Evolutionary conservation across 2,888 invertebrate species (phyloP).

Genomic region (Gibbula magus): DNA sequence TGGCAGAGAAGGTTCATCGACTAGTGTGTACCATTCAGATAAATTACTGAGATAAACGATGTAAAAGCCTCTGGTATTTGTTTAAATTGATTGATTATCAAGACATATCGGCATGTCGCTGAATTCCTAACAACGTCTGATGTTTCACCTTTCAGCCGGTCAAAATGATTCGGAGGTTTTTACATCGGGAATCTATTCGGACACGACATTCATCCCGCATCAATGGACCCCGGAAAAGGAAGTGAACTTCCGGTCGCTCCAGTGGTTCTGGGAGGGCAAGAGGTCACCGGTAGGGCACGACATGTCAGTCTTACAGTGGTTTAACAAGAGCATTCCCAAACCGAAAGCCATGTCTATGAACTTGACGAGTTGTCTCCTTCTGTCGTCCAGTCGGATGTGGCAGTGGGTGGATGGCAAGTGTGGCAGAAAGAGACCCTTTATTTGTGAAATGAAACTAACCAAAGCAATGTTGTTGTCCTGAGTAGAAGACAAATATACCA

Average conservation of each 20-base stretch:
- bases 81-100: too few relatives aligned
- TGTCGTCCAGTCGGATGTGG: not conserved
- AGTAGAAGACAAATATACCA: not conserved
- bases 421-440: not conserved
- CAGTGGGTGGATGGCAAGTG: not conserved
- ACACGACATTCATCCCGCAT: not conserved
- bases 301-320: not conserved
- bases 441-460: not conserved
- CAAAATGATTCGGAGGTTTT: not conserved
- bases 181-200: slow-evolving; percentile 1
- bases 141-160: not conserved
- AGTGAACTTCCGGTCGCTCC: not conserved
- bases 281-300: not conserved
- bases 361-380: not conserved
- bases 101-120: too few relatives aligned
- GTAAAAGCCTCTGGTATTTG: too few relatives aligned
- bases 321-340: too few relatives aligned
- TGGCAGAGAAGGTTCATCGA: too few relatives aligned
- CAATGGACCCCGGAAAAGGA: not conserved
- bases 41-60: too few relatives aligned
- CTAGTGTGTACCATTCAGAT: too few relatives aligned
- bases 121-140: too few relatives aligned
- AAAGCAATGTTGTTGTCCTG: not conserved
- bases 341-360: not conserved
- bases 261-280: not conserved